Percentiles rank a stretch among this genome's conserved stretches.
phyloP scores from a whole-genome alignment of 2,797 vertebrate genomes.

The Cossypha dichroa region DNA sequence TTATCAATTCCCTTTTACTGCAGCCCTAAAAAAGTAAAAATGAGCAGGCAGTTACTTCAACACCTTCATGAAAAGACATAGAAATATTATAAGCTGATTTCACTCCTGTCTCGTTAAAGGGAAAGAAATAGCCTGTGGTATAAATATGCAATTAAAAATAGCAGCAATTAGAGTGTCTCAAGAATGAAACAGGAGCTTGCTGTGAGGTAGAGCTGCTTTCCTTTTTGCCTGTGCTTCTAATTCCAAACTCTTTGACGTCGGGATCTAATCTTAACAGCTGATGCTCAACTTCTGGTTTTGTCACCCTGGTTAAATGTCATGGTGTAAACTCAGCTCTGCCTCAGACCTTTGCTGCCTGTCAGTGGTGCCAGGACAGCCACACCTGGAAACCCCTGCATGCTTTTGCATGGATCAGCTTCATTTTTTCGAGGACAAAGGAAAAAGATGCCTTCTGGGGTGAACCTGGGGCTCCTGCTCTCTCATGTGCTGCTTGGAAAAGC shows the following conservation, averaged over 20 bases:
- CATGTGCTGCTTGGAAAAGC: neutral
- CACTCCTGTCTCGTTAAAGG: neutral
- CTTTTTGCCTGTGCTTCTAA: constrained; percentile 5
- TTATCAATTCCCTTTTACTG: neutral
- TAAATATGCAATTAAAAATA: constrained; percentile 39
- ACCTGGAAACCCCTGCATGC: neutral
- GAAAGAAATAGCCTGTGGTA: neutral
- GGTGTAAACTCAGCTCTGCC: neutral
- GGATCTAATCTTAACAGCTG: neutral
- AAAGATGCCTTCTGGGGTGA: neutral
- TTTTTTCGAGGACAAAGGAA: neutral
- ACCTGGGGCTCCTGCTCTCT: neutral
- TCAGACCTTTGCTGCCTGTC: neutral
- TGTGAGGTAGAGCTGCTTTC: neutral
- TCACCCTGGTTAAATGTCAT: neutral
- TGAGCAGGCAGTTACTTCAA: neutral
- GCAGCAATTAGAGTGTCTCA: neutral
- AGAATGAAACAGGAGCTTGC: neutral
- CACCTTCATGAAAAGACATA: neutral
- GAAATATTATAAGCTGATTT: neutral
- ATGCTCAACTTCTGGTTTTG: neutral
- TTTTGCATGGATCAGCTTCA: neutral
- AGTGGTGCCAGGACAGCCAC: neutral
- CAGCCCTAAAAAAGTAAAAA: neutral
- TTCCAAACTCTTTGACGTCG: neutral